These are phyloP conservation scores for Trachelus stipa DNA, from an alignment of 2,888 invertebrate genomes.

Conservation along the genomic window DNA sequence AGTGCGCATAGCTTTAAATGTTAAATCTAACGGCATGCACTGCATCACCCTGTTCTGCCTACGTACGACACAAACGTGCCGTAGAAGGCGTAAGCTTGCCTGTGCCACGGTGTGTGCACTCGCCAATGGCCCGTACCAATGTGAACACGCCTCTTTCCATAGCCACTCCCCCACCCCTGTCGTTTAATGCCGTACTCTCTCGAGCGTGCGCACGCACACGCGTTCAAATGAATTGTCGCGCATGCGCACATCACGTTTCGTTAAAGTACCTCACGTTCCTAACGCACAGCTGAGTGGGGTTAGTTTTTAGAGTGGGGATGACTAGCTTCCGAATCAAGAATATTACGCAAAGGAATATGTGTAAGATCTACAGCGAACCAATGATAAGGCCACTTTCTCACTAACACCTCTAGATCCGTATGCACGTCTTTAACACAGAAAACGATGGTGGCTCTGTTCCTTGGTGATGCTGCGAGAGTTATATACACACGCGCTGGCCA, in stretches of 20 bases:
- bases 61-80: conserved; percentile 21
- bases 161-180: conserved; percentile 42
- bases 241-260: background rate
- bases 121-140: conserved; percentile 62
- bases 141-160: conserved; percentile 57
- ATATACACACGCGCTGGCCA: background rate
- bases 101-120: conserved; percentile 53
- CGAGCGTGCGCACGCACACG: conserved; percentile 40
- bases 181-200: conserved; percentile 35
- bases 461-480: background rate
- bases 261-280: background rate
- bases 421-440: background rate
- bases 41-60: background rate
- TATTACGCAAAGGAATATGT: background rate
- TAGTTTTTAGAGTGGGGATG: background rate
- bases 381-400: background rate
- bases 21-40: background rate
- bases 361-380: background rate
- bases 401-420: background rate
- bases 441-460: conserved; percentile 1
- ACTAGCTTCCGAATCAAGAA: background rate
- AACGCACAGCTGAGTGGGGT: background rate
- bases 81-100: background rate
- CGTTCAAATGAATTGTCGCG: background rate
- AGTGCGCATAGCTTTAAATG: background rate